Evolutionary conservation across 2,888 invertebrate species (phyloP), one percentile per base, ranked within the genome.

Genomic region (Electrophaes corylata): DNA sequence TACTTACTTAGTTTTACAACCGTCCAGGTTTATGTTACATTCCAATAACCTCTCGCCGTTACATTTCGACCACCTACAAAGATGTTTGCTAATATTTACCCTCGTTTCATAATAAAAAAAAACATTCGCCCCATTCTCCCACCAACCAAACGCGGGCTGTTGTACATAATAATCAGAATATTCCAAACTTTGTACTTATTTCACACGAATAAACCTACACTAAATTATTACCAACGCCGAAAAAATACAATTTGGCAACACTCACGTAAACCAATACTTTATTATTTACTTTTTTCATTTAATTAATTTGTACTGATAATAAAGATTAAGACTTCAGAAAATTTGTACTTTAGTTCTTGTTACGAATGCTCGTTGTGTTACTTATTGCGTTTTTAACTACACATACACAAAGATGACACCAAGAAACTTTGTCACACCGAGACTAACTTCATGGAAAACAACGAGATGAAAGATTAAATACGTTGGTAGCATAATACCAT

Each of bases 1-100:
- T 90, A 89, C 83, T 80, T 86, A 86, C 81, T 86, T 88, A 92
- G 92, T 92, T 92, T 92, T 92, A 92, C 86, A 92, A 92, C 92
- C 92, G 82, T 84, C 80, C 78, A 85, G 91, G 91, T 91, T 91
- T 86, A 80, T 75, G 78, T 79, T 81, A 79, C 78, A 78, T 70
- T 79, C 82, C 75, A 79, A 74, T 73, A 75, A 72, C 76, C 73
- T 70, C 73, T 76, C 66, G 75, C 75, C 78, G 71, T 75, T 73
- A 72, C 70, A 69, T 67, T 65, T 71, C 66, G 76, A 78, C 78
- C 76, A 73, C 75, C 75, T 75, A 79, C 79, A 69, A 71, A 71
- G 75, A 72, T 79, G 79, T 81, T 79, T 71, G 75, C 78, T 78
- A 69, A 72, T 69, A 75, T 73, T 78, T 79, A 80, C 79, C 77